Evolutionary conservation across 2,113 vertebrate species (phyloP).

Genomic region (Nesospiza acunhae): DNA sequence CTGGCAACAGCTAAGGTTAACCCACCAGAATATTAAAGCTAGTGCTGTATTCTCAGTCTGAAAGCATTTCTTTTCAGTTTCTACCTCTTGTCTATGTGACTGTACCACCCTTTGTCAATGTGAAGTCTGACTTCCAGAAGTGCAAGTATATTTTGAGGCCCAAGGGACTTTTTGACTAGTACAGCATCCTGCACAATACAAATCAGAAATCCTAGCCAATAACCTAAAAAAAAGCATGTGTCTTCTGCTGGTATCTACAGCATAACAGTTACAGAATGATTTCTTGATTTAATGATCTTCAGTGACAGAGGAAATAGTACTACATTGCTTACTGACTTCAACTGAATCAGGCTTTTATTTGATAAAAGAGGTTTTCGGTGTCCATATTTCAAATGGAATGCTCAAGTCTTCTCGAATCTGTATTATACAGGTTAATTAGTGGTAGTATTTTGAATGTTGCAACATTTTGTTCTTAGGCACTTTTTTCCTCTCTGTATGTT

Average conservation of each 20-base stretch:
- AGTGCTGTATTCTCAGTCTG: not conserved
- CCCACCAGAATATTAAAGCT: not conserved
- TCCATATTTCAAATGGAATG: not conserved
- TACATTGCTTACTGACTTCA: not conserved
- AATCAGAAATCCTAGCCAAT: not conserved
- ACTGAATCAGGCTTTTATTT: not conserved
- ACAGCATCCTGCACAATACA: not conserved
- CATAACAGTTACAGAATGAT: not conserved
- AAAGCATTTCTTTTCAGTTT: not conserved
- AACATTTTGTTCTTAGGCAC: not conserved
- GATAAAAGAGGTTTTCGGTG: not conserved
- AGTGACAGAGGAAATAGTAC: not conserved
- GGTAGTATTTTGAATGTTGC: not conserved
- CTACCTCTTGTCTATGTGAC: not conserved
- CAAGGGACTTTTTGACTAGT: not conserved
- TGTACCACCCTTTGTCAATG: not conserved
- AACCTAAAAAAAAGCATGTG: not conserved
- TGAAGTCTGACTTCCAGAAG: not conserved
- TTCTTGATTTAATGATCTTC: not conserved
- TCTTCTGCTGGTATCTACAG: not conserved
- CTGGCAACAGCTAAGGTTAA: not conserved
- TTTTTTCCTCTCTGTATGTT: not conserved
- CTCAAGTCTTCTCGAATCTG: not conserved
- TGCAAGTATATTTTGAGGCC: not conserved
- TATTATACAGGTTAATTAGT: not conserved